Base-by-base conservation (phyloP, 2,797 vertebrate species). In the Artibeus jamaicensis region DNA sequence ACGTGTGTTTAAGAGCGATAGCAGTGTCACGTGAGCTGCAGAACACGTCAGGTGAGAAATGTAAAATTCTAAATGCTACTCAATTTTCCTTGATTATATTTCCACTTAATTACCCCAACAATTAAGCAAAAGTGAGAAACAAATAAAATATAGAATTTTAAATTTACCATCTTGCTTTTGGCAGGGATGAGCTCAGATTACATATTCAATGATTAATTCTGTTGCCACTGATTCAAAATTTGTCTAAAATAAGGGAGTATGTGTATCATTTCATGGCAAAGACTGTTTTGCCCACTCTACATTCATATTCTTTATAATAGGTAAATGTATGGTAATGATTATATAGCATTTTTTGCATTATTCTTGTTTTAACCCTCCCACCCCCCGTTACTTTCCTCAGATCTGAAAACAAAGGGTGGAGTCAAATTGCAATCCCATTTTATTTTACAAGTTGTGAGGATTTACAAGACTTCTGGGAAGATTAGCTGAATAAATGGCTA, bases 141-240 rank as follows among this genome's bases (percentile, higher is more conserved):
- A 6, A 81, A 14, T 68, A 90, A 70, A n/a, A 88, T 4, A 74
- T 92, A 48, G 21, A 92, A 79, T 42, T 93, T 95, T 89, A 46
- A 29, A 55, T 67, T 83, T 1, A 62, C 74, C 1, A 18, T 82
- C 10, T 86, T 89, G 22, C 26, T 94, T 95, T 96, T 78, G 39
- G 6, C 29, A 95, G 19, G 2, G 34, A 7, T 14, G 78, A 3
- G 11, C 44, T 22, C 9, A 65, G 34, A 46, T 2, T 50, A 34
- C 10, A 42, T 78, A 87, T 92, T 85, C 1, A 74, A 3, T 42
- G 37, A 81, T 57, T 39, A 71, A 50, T 50, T 19, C 8, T 93
- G 2, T 48, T 24, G 86, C 16, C 18, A 24, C 5, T 59, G 2
- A 73, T 89, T 79, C 16, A 26, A 93, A 53, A 2, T 55, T 89